Percentiles rank a stretch among this genome's conserved stretches.
phyloP scores from a whole-genome alignment of 2,888 invertebrate genomes.

The Caenorhabditis wallacei region DNA sequence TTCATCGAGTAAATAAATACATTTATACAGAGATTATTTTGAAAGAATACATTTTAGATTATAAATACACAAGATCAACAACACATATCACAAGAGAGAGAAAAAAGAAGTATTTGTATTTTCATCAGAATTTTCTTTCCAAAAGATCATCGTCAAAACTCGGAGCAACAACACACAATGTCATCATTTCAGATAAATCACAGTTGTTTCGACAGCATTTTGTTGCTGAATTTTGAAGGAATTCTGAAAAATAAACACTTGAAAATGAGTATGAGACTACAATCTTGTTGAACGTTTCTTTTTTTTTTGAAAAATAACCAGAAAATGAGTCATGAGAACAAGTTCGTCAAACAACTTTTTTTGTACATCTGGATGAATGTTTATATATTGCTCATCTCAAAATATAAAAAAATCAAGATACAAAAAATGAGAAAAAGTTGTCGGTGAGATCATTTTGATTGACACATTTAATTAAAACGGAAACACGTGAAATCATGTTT shows the following conservation, averaged over 20 bases:
- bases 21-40: neutral
- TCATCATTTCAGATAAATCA: constrained; percentile 44
- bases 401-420: constrained; percentile 17
- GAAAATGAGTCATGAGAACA: constrained; percentile 20
- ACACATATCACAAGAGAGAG: neutral
- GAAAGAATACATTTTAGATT: neutral
- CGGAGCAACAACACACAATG: constrained; percentile 39
- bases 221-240: constrained; percentile 14
- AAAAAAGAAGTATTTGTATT: neutral
- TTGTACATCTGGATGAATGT: neutral
- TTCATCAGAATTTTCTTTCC: neutral
- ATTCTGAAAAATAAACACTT: constrained; percentile 18
- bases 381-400: constrained; percentile 25
- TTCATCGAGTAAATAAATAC: too few relatives aligned
- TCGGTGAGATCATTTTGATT: constrained; percentile 19
- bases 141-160: constrained; percentile 16
- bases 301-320: neutral
- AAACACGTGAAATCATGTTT: constrained; percentile 13
- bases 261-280: neutral
- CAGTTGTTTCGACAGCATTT: constrained; percentile 43
- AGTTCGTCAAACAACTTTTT: constrained; percentile 22
- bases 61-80: neutral
- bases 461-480: constrained; percentile 1
- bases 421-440: neutral
- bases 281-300: constrained; percentile 2